Base-by-base conservation (phyloP, 1,140 invertebrate species). In the Aradophagus sp. region DNA sequence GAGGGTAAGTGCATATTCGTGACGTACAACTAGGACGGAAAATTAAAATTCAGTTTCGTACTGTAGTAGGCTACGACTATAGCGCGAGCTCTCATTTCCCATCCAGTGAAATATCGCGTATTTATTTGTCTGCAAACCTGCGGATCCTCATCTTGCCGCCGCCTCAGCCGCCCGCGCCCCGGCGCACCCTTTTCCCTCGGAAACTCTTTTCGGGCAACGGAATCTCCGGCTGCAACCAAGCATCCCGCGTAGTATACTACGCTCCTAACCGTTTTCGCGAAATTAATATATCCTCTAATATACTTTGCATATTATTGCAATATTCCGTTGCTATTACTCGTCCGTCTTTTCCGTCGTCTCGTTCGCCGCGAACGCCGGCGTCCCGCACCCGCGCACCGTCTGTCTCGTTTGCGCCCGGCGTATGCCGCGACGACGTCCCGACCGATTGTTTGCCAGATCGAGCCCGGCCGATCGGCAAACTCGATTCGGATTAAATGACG, bases 221-320 rank as follows among this genome's bases (percentile, higher is more conserved):
- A 77, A 80, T 73, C 76, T 76, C 62, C 59, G 61, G 69, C 71
- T 71, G 75, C 69, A 75, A 68, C 58, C 63, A 77, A 65, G 66
- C 73, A 77, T 68, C 70, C 58, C 63, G 39, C 45, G 70, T 77
- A 82, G 81, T 84, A 80, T 80, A 78, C 59, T 65, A 45, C 77
- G 70, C 81, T 85, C 80, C 76, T 67, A n/a, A 74, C 77, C 81
- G 77, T 84, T 85, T 83, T 83, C 83, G 77, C 76, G 80, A 84
- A 86, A 85, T 86, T 86, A 86, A 86, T 86, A 86, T 85, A 84
- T 84, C 81, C 82, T 71, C 83, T 86, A 81, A 83, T 86, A 83
- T 84, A 85, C 81, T 85, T 86, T 84, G 82, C 81, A 82, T 84
- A 84, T 85, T 84, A 86, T 86, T 83, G 82, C 83, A 84, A 83